A percentile compares a stretch with the other conserved stretches of the same genome.
These are phyloP conservation scores for Harpagoxenus sublaevis DNA, from an alignment of 2,888 invertebrate species.

Conservation along the genomic window DNA sequence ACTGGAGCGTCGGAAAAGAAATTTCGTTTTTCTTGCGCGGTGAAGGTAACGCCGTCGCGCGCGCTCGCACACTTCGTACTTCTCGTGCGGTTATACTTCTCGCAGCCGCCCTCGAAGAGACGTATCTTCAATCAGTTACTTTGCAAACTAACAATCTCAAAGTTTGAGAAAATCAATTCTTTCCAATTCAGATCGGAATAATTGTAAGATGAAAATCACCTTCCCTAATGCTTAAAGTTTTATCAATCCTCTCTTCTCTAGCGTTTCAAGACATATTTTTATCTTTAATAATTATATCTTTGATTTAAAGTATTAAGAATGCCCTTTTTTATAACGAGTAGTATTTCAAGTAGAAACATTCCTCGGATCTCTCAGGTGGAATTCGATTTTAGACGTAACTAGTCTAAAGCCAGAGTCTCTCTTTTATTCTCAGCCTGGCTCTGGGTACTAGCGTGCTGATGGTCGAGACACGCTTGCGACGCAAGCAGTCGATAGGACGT, in stretches of 20 bases:
- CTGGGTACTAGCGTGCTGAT: constrained; percentile 18
- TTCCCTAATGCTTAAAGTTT: neutral
- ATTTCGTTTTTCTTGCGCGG: constrained; percentile 57
- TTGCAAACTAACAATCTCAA: neutral
- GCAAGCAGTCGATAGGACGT: constrained; percentile 56
- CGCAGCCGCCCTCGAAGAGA: constrained; percentile 21
- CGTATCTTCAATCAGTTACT: constrained; percentile 26
- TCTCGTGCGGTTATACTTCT: constrained; percentile 10
- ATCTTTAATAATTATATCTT: neutral
- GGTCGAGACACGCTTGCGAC: constrained; percentile 53
- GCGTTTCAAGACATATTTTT: neutral
- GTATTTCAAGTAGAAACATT: neutral
- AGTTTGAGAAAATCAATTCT: neutral
- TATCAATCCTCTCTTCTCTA: neutral
- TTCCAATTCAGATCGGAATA: neutral
- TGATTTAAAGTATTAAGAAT: neutral
- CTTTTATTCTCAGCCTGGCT: constrained; percentile 15
- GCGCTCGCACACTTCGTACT: neutral
- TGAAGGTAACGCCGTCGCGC: constrained; percentile 11
- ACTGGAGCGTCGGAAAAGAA: constrained; percentile 57
- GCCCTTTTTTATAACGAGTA: neutral
- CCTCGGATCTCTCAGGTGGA: neutral
- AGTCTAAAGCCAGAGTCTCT: neutral
- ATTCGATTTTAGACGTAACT: constrained; percentile 2
- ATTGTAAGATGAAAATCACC: neutral